Conservation (phyloP, 2,888 invertebrate genomes). For the Coleophora flavipennella region DNA sequence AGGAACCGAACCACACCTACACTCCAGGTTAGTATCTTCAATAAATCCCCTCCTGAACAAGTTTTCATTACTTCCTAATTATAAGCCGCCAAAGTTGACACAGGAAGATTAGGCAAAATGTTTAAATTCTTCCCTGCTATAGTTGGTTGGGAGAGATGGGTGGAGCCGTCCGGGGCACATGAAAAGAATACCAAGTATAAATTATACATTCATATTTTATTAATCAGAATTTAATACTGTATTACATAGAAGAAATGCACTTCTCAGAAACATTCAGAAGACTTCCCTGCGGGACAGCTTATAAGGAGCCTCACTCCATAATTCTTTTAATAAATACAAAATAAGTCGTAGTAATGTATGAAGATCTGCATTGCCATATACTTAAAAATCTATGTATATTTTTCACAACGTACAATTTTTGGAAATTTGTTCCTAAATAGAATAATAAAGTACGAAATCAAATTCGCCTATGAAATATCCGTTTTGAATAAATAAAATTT, state of each 20-base stretch:
- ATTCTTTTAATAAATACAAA: conserved; percentile 50
- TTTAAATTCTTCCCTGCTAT: no score
- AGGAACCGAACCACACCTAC: no score
- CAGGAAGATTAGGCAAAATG: no score
- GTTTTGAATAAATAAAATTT: conserved; percentile 70
- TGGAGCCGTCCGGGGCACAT: no score
- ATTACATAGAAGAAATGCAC: conserved; percentile 94
- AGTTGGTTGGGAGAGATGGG: no score
- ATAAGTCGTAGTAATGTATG: conserved; percentile 53
- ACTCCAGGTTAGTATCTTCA: no score
- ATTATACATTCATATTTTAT: conserved; percentile 71
- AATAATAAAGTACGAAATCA: conserved; percentile 53
- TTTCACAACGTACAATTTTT: conserved; percentile 61
- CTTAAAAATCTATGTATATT: conserved; percentile 72
- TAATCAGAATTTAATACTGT: conserved; percentile 86
- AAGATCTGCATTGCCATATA: conserved; percentile 74
- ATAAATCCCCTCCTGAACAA: no score
- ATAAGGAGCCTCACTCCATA: conserved; percentile 51
- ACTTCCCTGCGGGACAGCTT: conserved; percentile 75
- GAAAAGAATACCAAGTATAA: neutral
- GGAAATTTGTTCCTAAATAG: conserved; percentile 55
- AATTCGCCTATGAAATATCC: conserved; percentile 55
- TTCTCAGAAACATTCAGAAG: conserved; percentile 91
- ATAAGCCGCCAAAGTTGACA: no score
- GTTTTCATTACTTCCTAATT: no score